phyloP scores from a whole-genome alignment of 2,888 invertebrate genomes.

The Psylliodes chrysocephalus region DNA sequence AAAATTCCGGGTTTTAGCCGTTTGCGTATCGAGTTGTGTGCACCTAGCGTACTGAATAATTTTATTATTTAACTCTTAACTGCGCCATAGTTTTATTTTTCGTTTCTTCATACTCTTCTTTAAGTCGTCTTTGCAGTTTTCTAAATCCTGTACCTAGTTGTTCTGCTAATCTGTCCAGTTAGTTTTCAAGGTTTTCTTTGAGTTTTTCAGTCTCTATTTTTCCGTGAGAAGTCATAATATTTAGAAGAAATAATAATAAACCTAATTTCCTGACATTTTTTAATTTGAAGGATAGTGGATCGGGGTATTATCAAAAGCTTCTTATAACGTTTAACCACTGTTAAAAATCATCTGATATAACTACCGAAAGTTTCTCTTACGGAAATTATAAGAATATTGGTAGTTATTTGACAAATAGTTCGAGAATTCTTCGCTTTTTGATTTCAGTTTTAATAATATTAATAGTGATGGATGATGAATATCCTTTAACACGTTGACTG shows the following conservation, averaged over 20 bases:
- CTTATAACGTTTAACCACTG: no score
- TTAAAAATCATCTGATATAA: no score
- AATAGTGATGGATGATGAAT: no score
- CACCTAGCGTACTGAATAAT: slow-evolving; percentile 71
- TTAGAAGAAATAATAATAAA: slow-evolving; percentile 23
- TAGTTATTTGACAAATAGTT: no score
- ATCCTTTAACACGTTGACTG: no score
- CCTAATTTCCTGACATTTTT: slow-evolving; percentile 56
- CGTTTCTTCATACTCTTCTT: slow-evolving; percentile 74
- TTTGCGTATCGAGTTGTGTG: no score
- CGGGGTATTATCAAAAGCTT: no score
- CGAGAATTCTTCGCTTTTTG: no score
- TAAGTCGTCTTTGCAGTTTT: slow-evolving; percentile 73
- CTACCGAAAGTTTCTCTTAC: no score
- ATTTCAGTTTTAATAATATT: no score
- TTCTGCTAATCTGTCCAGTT: slow-evolving; percentile 74
- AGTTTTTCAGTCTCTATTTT: slow-evolving; percentile 72
- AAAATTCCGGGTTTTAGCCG: no score
- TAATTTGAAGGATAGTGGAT: slow-evolving; percentile 46
- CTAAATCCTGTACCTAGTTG: slow-evolving; percentile 77
- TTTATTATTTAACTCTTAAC: slow-evolving; percentile 74
- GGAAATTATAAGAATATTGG: no score
- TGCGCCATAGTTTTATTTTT: slow-evolving; percentile 78
- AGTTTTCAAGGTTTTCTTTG: slow-evolving; percentile 73
- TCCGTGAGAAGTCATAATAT: slow-evolving; percentile 64